These are phyloP conservation scores for Agrilus biguttatus DNA, from an alignment of 2,888 invertebrate genomes.

Conservation along the genomic window DNA sequence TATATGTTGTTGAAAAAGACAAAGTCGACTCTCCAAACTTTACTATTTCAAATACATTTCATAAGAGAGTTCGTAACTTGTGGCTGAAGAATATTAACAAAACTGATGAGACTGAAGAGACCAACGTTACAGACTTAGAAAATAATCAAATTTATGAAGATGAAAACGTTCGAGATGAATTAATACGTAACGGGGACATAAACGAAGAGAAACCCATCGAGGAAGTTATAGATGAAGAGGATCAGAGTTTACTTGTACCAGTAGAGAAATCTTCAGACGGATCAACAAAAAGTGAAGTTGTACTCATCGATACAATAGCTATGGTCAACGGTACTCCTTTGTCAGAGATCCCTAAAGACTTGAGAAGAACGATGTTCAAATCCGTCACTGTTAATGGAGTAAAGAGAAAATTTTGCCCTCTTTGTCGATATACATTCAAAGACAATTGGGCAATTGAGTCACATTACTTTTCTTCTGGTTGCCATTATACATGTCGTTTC, in stretches of 20 bases:
- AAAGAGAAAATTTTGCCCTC: conserved; percentile 24
- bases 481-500: conserved; percentile 27
- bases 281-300: conserved; percentile 11
- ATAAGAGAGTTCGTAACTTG: conserved; percentile 22
- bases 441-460: conserved; percentile 32
- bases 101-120: conserved; percentile 2
- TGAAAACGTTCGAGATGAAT: not conserved
- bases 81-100: conserved; percentile 17
- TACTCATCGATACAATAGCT: conserved; percentile 16
- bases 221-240: conserved; percentile 12
- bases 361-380: conserved; percentile 24
- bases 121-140: conserved; percentile 9
- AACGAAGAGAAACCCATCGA: conserved; percentile 1
- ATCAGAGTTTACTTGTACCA: conserved; percentile 12
- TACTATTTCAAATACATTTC: conserved; percentile 19
- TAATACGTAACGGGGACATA: not conserved
- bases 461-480: conserved; percentile 28
- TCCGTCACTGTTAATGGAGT: conserved; percentile 25
- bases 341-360: conserved; percentile 25
- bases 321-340: conserved; percentile 23
- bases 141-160: conserved; percentile 10
- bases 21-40: conserved; percentile 21
- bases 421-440: conserved; percentile 30
- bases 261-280: conserved; percentile 4
- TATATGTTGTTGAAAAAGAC: conserved; percentile 22